phyloP scores from a whole-genome alignment of 1,140 invertebrate species.

The Choristoneura fumiferana region DNA sequence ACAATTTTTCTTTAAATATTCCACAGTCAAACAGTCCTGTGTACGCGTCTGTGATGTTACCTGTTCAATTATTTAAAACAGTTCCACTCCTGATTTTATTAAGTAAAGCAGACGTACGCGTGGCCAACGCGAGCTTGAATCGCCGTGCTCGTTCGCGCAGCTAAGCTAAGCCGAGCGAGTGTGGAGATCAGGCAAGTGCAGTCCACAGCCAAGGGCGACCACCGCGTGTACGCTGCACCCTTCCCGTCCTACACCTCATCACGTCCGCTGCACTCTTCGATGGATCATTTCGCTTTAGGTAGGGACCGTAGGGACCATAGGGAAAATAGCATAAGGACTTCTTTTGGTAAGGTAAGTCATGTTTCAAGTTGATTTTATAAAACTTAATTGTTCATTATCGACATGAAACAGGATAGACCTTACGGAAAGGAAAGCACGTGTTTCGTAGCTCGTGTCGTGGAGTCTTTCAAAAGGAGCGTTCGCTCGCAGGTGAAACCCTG shows the following conservation, averaged over 20 bases:
- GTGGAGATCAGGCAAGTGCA: conserved; percentile 46
- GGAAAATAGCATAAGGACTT: background rate
- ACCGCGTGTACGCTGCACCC: conserved; percentile 51
- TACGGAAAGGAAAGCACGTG: background rate
- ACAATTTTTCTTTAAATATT: background rate
- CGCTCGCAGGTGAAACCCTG: conserved; percentile 84
- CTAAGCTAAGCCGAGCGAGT: conserved; percentile 23
- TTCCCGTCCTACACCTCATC: conserved; percentile 22
- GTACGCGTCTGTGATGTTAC: background rate
- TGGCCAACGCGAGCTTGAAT: conserved; percentile 49
- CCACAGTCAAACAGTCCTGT: background rate
- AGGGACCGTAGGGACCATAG: conserved; percentile 31
- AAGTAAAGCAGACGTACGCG: conserved; percentile 39
- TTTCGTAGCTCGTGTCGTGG: background rate
- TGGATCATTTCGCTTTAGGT: conserved; percentile 60
- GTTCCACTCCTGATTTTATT: conserved; percentile 14
- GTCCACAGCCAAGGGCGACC: conserved; percentile 62
- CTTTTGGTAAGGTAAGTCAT: no score
- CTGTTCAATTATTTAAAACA: background rate
- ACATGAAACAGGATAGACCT: background rate
- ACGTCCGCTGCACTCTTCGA: conserved; percentile 29
- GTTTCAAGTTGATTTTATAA: no score
- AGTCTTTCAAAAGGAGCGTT: conserved; percentile 25
- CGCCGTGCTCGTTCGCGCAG: conserved; percentile 35
- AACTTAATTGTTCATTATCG: background rate